Evolutionary conservation across 2,888 invertebrate species (phyloP).

Genomic region (Galeopsomyia nigrocyanea): DNA sequence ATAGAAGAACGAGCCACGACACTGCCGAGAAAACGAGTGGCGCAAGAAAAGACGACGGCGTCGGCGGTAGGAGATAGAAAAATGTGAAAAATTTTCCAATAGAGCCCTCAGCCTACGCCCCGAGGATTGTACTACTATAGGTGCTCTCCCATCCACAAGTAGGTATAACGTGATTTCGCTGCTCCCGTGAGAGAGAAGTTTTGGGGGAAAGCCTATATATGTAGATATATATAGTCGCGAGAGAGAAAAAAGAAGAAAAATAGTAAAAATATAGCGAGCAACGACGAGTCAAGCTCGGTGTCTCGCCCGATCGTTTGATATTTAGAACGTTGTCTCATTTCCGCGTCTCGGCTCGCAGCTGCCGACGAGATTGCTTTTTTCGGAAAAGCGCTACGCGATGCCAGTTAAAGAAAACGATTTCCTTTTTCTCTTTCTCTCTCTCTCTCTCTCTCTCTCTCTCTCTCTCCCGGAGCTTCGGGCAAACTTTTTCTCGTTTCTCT

Average conservation of each 20-base stretch:
- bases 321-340: conserved; percentile 49
- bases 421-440: conserved; percentile 2
- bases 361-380: conserved; percentile 47
- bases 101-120: conserved; percentile 35
- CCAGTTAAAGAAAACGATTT: conserved; percentile 47
- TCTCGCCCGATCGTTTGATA: conserved; percentile 44
- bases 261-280: conserved; percentile 35
- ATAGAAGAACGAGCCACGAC: background rate
- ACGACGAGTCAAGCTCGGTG: conserved; percentile 28
- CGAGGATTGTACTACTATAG: conserved; percentile 12
- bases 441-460: background rate
- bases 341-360: conserved; percentile 36
- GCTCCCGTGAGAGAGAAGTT: conserved; percentile 24
- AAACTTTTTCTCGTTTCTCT: conserved; percentile 1
- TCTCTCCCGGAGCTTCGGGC: no score
- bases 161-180: conserved; percentile 43
- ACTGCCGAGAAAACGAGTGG: background rate
- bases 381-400: conserved; percentile 33
- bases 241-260: background rate
- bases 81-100: conserved; percentile 40
- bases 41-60: background rate
- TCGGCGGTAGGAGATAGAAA: conserved; percentile 22
- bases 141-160: conserved; percentile 15
- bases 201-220: background rate
- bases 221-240: background rate